phyloP scores from a whole-genome alignment of 2,113 vertebrate genomes.

The Willisornis vidua region DNA sequence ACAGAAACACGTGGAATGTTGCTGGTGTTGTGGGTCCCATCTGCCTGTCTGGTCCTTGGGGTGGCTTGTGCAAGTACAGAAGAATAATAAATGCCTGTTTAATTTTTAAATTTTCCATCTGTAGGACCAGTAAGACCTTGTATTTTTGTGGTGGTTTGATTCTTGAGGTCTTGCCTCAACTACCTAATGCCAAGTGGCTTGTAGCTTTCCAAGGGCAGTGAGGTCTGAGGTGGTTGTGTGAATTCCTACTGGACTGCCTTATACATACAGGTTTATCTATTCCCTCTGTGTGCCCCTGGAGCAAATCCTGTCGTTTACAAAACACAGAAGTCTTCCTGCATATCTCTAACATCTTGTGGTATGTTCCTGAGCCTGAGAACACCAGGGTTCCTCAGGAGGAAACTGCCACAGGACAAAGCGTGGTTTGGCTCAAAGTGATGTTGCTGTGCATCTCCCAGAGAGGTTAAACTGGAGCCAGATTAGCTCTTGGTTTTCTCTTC shows the following conservation, averaged over 20 bases:
- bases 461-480: background rate
- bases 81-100: background rate
- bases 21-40: background rate
- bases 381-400: background rate
- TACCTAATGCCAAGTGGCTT: background rate
- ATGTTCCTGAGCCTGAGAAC: constrained; percentile 43
- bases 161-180: background rate
- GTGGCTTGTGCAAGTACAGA: background rate
- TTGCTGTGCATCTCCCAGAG: background rate
- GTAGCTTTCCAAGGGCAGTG: background rate
- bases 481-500: background rate
- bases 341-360: constrained; percentile 40
- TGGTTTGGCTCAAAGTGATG: background rate
- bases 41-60: background rate
- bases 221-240: background rate
- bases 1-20: background rate
- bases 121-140: background rate
- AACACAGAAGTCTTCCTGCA: background rate
- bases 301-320: background rate
- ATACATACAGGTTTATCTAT: background rate
- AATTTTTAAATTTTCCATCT: background rate
- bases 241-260: background rate
- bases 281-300: background rate
- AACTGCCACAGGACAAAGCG: background rate
- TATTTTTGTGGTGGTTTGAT: background rate